Conservation (phyloP, 2,113 vertebrate genomes). For the Thunnus maccoyii region DNA sequence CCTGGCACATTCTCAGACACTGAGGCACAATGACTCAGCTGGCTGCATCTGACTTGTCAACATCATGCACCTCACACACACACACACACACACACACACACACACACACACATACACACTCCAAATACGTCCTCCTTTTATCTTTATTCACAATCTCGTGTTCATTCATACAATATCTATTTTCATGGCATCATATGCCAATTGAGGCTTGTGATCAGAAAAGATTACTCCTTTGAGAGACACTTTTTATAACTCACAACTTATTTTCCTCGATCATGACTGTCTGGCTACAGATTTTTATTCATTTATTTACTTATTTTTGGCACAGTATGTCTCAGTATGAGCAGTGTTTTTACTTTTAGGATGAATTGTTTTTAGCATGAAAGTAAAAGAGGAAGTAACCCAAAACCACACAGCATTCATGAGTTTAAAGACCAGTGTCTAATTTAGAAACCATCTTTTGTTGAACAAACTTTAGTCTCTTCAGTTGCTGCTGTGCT, state of each 20-base stretch:
- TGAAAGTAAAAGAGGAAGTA: conserved; percentile 6
- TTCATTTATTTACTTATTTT: too few species aligned
- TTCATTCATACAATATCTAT: not conserved
- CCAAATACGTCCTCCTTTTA: too few species aligned
- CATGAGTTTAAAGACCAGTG: not conserved
- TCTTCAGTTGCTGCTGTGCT: not conserved
- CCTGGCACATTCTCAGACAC: not conserved
- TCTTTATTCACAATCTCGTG: not conserved
- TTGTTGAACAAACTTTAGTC: not conserved
- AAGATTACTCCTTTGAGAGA: not conserved
- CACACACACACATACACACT: not conserved
- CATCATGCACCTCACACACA: too few species aligned
- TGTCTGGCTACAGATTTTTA: not conserved
- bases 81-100: too few species aligned
- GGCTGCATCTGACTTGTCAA: conserved; percentile 2
- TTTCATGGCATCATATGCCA: not conserved
- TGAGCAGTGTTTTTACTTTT: not conserved
- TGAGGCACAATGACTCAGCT: conserved; percentile 24
- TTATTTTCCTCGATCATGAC: not conserved
- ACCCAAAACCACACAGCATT: not conserved
- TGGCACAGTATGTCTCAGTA: too few species aligned
- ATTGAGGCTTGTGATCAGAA: conserved; percentile 11
- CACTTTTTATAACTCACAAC: not conserved
- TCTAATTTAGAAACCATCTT: not conserved
- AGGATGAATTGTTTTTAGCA: not conserved